Base-by-base conservation (phyloP, 2,113 vertebrate species). In the Heteronetta atricapilla region DNA sequence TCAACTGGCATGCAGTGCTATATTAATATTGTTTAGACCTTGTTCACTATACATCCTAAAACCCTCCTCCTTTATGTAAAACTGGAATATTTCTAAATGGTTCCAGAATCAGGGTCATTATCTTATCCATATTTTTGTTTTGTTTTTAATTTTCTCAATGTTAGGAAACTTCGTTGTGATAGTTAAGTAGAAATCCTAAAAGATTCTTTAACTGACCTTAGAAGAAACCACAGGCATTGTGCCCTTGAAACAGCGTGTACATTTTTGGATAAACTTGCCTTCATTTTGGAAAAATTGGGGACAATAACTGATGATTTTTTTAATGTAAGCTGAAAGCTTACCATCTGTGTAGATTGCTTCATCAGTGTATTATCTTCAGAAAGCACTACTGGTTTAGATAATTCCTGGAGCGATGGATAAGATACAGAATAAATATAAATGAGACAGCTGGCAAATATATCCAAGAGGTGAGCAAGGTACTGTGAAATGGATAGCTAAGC, bases 281-380 rank as follows among this genome's bases (percentile, higher is more conserved):
- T 90, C 80, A 76, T 89, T 94, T 93, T 38, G 59, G 68, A 34
- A 90, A 83, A 89, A 81, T 50, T 22, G 6, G 72, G 56, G 74
- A 86, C 85, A 90, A 73, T 87, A 97, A 95, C 26, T 52, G 93
- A 97, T 96, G 73, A 78, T 93, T 94, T 94, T 92, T 94, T 96
- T 93, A 93, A 97, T 96, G 76, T 75, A 94, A 96, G 86, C 33
- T 97, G 96, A 96, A 96, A 94, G 93, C 82, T 89, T 91, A 81
- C 96, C 95, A 96, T 97, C 96, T 97, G 96, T 93, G 91, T 93
- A 13, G 67, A 69, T 78, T 75, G 69, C 94, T 95, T 88, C 84
- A 85, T 90, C 89, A 90, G 63, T 81, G 83, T 62, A 75, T 87
- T 92, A 60, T 85, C 90, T 90, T 53, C 74, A 77, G 79, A 89